phyloP scores from a whole-genome alignment of 2,113 vertebrate species.

The Neodon shergylaensis region DNA sequence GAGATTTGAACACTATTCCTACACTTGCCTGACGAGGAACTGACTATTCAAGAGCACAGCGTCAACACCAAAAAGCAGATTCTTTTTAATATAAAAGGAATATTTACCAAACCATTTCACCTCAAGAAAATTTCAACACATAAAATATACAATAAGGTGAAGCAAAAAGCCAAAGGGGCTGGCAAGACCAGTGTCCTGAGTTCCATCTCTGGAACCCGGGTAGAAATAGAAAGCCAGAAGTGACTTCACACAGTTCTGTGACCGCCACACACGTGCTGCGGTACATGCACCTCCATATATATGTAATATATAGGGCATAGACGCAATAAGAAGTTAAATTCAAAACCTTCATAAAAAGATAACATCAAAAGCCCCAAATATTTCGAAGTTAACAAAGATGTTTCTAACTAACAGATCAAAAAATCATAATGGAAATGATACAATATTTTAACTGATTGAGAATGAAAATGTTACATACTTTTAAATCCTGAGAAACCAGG shows the following conservation, averaged over 20 bases:
- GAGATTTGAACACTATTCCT: not conserved
- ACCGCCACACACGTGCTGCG: not conserved
- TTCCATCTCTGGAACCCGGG: not conserved
- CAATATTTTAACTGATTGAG: not conserved
- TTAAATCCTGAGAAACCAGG: not conserved
- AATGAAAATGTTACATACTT: not conserved
- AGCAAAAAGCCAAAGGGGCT: not conserved
- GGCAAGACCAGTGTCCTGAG: not conserved
- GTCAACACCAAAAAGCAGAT: not conserved
- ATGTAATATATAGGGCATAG: not conserved
- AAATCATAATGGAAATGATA: not conserved
- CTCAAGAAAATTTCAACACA: slow-evolving; percentile 30
- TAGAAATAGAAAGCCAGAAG: not conserved
- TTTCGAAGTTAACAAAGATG: not conserved
- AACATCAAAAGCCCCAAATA: not conserved
- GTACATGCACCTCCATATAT: not conserved
- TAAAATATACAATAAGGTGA: not conserved
- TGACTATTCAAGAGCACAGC: not conserved
- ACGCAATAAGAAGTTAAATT: not conserved
- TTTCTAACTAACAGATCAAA: not conserved
- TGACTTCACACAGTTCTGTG: not conserved
- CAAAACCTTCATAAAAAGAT: not conserved
- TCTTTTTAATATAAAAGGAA: not conserved
- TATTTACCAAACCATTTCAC: not conserved
- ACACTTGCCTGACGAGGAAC: not conserved